Conservation (phyloP, 2,888 invertebrate species). For the Entomobrya multifasciata region DNA sequence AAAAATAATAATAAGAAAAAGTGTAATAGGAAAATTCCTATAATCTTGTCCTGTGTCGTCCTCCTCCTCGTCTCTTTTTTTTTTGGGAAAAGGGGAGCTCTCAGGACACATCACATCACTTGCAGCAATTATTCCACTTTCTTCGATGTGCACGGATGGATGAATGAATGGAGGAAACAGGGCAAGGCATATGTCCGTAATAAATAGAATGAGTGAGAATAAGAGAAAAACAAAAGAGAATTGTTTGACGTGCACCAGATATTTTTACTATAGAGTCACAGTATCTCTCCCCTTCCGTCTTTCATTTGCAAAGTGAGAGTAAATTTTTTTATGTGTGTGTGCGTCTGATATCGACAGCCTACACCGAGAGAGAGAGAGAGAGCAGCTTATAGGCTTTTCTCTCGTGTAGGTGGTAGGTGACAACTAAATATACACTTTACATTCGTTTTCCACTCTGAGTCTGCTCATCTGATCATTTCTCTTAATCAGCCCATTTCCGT, state of each 20-base stretch:
- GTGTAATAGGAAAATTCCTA: not conserved
- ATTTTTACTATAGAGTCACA: constrained; percentile 1
- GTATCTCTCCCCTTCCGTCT: constrained; percentile 21
- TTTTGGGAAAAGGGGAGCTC: too few relatives aligned
- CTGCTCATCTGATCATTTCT: not conserved
- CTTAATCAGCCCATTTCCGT: constrained; percentile 3
- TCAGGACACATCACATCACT: not conserved
- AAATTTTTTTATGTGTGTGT: too few relatives aligned
- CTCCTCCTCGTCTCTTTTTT: too few relatives aligned
- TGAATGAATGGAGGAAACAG: not conserved
- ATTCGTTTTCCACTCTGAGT: not conserved
- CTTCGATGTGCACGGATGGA: not conserved
- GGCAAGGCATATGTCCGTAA: constrained; percentile 23
- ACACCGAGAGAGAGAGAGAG: too few relatives aligned
- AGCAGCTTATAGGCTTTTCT: too few relatives aligned
- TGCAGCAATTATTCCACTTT: constrained; percentile 34
- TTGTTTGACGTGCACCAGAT: constrained; percentile 15
- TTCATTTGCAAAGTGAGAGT: constrained; percentile 14
- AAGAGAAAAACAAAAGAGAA: constrained; percentile 39
- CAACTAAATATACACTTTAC: not conserved
- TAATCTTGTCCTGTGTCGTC: too few relatives aligned
- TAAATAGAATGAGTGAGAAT: not conserved
- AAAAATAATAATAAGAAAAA: not conserved
- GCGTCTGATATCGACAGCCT: too few relatives aligned
- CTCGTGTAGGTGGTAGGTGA: not conserved